Evolutionary conservation across 2,888 invertebrate genomes (phyloP), one percentile per base, ranked within the genome.

Genomic region (Steinernema carpocapsae): DNA sequence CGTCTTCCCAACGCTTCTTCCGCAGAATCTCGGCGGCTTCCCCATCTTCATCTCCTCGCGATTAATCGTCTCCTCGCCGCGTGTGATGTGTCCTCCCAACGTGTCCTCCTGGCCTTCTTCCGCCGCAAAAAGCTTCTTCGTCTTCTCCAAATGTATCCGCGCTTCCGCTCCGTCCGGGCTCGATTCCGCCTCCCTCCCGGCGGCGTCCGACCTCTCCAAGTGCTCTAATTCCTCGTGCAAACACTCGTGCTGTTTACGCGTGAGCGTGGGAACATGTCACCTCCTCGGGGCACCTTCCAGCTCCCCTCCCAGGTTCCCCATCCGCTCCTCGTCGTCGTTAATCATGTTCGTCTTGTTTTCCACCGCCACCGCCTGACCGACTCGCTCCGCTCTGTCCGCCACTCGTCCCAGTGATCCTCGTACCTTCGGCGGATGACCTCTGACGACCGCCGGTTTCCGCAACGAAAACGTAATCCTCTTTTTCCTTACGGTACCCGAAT

Each of bases 201-300:
- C 48, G 48, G 3, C 48, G 48, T n/a, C 48, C n/a, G 19, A 17
- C 48, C 19, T 48, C 48, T 48, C 48, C 48, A 48, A 14, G 48
- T 48, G 48, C 48, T 17, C 48, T 56, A 56, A 56, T 48, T 48
- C 48, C 3, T 37, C 48, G 24, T 17, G 64, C 64, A 64, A 32
- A 32, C 64, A 64, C 29, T 64, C 64, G 32, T 32, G 64, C 64
- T 64, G 64, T 64, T 64, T 64, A 64, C 64, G 64, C 64, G 32
- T 29, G 6, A 32, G 29, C 64, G 64, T 64, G 64, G 64, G 64
- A 64, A 64, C 37, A 37, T 37, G 37, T 37, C 37, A 37, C 37
- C 37, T 37, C 37, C 37, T 26, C 64, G 19, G 32, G 14, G 26
- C 24, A 22, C 22, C 10, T 19, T 43, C 48, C n/a, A 17, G 7